Base-by-base conservation (phyloP, 1,140 invertebrate genomes). In the Teleogryllus occipitalis region DNA sequence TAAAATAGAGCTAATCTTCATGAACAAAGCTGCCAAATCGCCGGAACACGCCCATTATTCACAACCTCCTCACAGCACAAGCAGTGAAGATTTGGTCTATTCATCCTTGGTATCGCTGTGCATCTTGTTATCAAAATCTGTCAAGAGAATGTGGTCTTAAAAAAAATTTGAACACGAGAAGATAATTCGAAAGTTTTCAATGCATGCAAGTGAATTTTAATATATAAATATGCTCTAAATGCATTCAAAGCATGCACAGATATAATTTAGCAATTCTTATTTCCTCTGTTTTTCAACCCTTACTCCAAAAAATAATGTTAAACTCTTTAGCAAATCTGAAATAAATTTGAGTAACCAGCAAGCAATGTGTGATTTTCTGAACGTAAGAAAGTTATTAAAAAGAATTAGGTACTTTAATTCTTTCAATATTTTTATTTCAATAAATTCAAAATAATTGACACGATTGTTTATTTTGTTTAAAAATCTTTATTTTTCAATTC, bases 91-190 rank as follows among this genome's bases (percentile, higher is more conserved):
- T 21, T 77, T 18, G 47, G 79, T 74, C 54, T 80, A 77, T 54
- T 80, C 79, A 80, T 80, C 79, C 79, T 80, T 77, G 15, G 76
- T 77, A 74, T 80, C 79, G 76, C 79, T 80, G 75, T 80, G 79
- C 79, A 80, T 80, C 76, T 80, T 72, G 79, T 54, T 39, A 80
- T 80, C 79, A 80, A 80, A 76, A 80, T 80, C 79, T 80, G 79
- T 10, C 49, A 73, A 65, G 54, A 65, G 18, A 65, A 65, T 65
- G 18, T 18, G 10, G 54, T 10, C 54, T 65, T 65, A 18, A 65
- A 65, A 14, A 65, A 39, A 65, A 65, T 18, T 65, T 18, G 10
- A 65, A 18, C 54, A 18, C 54, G 27, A 39, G 27, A 39, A 39
- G 27, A 39, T 39, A 39, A 39, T 39, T 39, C 27, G 27, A 39